A percentile compares a stretch with the other conserved stretches of the same genome.
Evolutionary conservation across 1,140 invertebrate genomes (phyloP).

Genomic region (Nasonia longicornis): DNA sequence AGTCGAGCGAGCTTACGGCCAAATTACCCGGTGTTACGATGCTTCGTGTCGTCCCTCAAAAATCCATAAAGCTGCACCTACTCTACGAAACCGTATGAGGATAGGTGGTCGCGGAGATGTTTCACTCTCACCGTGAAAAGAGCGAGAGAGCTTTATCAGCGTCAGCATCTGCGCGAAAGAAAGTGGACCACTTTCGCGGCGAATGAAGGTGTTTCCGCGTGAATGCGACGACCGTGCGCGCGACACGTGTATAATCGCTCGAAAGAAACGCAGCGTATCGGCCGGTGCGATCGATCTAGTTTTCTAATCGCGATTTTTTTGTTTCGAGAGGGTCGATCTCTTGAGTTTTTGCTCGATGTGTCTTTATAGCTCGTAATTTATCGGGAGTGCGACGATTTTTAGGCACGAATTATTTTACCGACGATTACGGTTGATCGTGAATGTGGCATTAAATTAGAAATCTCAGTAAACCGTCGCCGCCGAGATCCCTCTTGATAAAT

Average conservation of each 20-base stretch:
- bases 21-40: background rate
- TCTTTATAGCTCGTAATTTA: background rate
- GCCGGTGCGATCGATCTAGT: conserved; percentile 5
- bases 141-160: conserved; percentile 21
- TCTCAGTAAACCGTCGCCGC: background rate
- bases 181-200: conserved; percentile 43
- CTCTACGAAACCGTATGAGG: background rate
- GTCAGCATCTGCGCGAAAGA: conserved; percentile 27
- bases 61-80: background rate
- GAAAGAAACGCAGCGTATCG: conserved; percentile 6
- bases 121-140: conserved; percentile 4
- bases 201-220: conserved; percentile 18
- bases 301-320: background rate
- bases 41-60: background rate
- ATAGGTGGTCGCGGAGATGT: background rate
- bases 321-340: no score
- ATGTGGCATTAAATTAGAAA: no score
- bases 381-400: no score
- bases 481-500: background rate
- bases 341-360: background rate
- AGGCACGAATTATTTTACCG: no score
- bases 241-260: background rate
- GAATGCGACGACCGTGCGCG: background rate
- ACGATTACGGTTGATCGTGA: no score
- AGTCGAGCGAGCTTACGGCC: background rate